Percentiles rank a stretch among this genome's conserved stretches.
Conservation (phyloP, 2,888 invertebrate species). For the Cylloceria caligata region DNA sequence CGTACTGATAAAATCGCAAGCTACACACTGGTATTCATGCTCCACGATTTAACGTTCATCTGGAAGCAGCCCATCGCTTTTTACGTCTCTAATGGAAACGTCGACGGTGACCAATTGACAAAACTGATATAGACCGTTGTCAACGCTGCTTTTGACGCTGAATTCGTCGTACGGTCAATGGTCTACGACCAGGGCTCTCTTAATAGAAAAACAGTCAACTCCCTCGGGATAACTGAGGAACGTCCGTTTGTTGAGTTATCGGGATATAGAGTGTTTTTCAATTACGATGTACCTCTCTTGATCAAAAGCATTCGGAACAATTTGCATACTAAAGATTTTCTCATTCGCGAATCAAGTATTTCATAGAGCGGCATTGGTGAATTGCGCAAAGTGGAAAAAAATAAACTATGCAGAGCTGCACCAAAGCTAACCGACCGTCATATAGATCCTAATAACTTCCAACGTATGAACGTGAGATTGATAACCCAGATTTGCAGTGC, state of each 20-base stretch:
- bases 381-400: slow-evolving; percentile 60
- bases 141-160: slow-evolving; percentile 57
- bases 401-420: slow-evolving; percentile 63
- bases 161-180: slow-evolving; percentile 67
- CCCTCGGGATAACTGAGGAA: slow-evolving; percentile 65
- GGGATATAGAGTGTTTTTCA: slow-evolving; percentile 66
- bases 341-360: slow-evolving; percentile 42
- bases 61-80: no score
- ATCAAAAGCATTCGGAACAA: slow-evolving; percentile 70
- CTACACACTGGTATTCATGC: no score
- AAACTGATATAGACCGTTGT: slow-evolving; percentile 59
- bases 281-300: slow-evolving; percentile 70
- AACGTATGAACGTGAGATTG: slow-evolving; percentile 70
- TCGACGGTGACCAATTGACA: slow-evolving; percentile 53
- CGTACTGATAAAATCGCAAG: no score
- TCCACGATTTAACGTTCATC: no score
- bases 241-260: slow-evolving; percentile 61
- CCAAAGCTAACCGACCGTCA: no score
- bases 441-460: no score
- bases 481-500: no score
- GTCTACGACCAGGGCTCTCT: slow-evolving; percentile 70
- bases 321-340: slow-evolving; percentile 62
- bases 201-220: slow-evolving; percentile 65
- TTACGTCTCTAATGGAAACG: slow-evolving; percentile 66
- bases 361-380: slow-evolving; percentile 36